phyloP scores from a whole-genome alignment of 1,140 invertebrate genomes.

The Hylaeus anthracinus region DNA sequence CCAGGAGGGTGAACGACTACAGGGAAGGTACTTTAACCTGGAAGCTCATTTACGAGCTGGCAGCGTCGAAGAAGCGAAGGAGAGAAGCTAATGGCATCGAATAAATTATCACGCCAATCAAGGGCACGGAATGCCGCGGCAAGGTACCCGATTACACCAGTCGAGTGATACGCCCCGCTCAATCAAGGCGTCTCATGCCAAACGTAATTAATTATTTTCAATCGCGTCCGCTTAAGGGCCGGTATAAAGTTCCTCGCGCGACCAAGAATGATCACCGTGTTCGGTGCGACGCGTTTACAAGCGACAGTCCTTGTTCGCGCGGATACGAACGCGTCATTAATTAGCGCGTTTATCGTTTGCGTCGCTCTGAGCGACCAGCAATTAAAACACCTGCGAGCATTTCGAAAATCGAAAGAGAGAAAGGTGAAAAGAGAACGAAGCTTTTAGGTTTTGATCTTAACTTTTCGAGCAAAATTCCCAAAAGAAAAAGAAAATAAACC shows the following conservation, averaged over 20 bases:
- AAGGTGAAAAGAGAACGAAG: too few species aligned
- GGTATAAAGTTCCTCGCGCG: not conserved
- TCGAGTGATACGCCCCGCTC: not conserved
- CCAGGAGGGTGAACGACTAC: not conserved
- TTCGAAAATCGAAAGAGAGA: too few species aligned
- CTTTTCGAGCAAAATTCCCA: too few species aligned
- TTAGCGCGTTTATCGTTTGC: not conserved
- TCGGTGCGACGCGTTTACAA: not conserved
- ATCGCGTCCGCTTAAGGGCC: not conserved
- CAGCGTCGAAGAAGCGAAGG: not conserved
- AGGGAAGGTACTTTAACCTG: not conserved
- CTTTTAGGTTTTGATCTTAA: too few species aligned
- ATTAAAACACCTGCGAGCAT: not conserved
- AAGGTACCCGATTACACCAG: not conserved
- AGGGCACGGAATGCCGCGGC: slow-evolving; percentile 11
- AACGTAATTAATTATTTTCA: slow-evolving; percentile 20
- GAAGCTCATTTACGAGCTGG: slow-evolving; percentile 19
- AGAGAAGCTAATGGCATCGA: slow-evolving; percentile 21
- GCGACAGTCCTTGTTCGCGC: not conserved
- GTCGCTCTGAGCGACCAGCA: not conserved
- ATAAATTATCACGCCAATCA: slow-evolving; percentile 31
- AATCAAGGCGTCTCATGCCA: slow-evolving; percentile 15
- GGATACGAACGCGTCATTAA: not conserved
- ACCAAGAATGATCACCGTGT: not conserved
- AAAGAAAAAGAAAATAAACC: too few species aligned